Base-by-base conservation (phyloP, 2,888 invertebrate species). In the Idaea biselata region DNA sequence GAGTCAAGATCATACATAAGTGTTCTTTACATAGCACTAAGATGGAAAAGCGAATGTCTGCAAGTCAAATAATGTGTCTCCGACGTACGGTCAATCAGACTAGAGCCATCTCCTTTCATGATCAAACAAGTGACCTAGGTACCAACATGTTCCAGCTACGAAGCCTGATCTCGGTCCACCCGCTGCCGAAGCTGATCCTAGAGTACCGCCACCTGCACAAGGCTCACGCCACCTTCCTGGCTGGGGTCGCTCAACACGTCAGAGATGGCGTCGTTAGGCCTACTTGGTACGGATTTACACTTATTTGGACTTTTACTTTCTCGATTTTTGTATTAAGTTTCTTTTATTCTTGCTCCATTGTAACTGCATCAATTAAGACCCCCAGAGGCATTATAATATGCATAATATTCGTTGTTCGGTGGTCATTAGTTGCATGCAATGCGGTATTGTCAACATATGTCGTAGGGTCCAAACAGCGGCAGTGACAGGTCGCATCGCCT, bases 161-260 rank as follows among this genome's bases (percentile, higher is more conserved):
- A n/a, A 79, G 81, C 16, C 75, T 93, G 8, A 73, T 79, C 53
- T 65, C 80, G 0, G 75, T 77, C 1, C 93, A 93, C 64, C 83
- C 87, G 1, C 81, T 93, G 7, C 93, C 93, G 2, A 75, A 75
- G 59, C 71, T 91, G 59, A 80, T 93, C n/a, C 71, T 93, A 69
- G 87, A 93, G 72, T 91, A 92, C 73, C 84, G 93, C 0, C 91
- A 83, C 62, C 67, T 93, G 63, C 89, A 91, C 76, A 93, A 93
- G 68, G 87, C 92, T 2, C 87, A 88, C 71, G 86, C 92, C 6
- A 92, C 93, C 1, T 93, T 90, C 73, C 73, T 93, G 0, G 74
- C 83, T 53, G 92, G 91, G 1, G 82, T 93, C 54, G 78, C 87
- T 1, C 84, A 85, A 17, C 89, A 89, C 58, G 85, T 87, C 0